Percentiles rank a stretch among this genome's conserved stretches.
Conservation (phyloP, 2,888 invertebrate genomes). For the Xestia xanthographa region DNA sequence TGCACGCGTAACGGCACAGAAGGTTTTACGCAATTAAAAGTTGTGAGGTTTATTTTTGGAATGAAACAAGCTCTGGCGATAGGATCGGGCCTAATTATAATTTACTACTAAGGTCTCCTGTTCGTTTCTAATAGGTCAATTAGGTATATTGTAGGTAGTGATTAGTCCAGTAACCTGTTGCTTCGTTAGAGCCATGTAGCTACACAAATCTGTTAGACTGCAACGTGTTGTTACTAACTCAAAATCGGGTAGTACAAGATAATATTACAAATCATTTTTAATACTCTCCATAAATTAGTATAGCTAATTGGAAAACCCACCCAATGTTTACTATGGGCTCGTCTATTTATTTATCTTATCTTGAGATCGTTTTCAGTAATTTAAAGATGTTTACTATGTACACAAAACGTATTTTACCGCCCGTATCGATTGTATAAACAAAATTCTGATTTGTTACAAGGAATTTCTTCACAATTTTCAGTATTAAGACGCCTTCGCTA, state of each 20-base stretch:
- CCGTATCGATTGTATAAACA: conserved; percentile 48
- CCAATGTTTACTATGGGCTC: conserved; percentile 27
- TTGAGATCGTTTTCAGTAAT: conserved; percentile 31
- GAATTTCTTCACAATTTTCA: conserved; percentile 44
- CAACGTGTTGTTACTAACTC: not conserved
- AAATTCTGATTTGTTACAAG: conserved; percentile 30
- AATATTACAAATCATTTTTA: conserved; percentile 8
- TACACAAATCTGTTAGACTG: not conserved
- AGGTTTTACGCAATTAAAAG: conserved; percentile 7
- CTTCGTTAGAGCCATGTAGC: conserved; percentile 17
- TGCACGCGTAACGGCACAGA: conserved; percentile 20
- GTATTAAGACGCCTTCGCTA: conserved; percentile 18
- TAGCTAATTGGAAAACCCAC: conserved; percentile 29
- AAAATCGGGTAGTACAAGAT: not conserved
- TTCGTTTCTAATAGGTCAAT: conserved; percentile 18
- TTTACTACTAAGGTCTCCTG: not conserved
- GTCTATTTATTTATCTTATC: conserved; percentile 42
- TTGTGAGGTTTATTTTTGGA: conserved; percentile 12
- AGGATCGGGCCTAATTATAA: conserved; percentile 7
- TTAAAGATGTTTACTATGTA: conserved; percentile 42
- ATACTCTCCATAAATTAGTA: conserved; percentile 30
- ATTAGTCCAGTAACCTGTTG: conserved; percentile 40
- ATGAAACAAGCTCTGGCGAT: not conserved
- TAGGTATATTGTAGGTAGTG: not conserved
- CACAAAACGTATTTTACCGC: conserved; percentile 32